phyloP scores from a whole-genome alignment of 2,113 vertebrate genomes.

The Saimiri boliviensis region DNA sequence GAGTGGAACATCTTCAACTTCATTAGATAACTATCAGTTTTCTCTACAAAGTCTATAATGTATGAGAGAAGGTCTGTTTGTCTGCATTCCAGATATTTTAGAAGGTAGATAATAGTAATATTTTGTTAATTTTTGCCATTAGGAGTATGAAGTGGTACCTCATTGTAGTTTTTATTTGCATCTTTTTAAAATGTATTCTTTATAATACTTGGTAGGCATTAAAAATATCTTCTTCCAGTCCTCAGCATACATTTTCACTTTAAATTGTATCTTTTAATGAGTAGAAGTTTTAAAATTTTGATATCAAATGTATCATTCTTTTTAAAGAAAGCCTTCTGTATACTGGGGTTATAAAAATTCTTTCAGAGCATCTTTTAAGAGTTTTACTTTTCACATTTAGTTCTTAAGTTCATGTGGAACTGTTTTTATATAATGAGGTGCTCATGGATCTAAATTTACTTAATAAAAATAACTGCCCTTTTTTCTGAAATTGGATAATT shows the following conservation, averaged over 20 bases:
- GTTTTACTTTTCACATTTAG: slow-evolving; percentile 16
- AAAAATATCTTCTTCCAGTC: slow-evolving; percentile 9
- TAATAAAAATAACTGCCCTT: background rate
- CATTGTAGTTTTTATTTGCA: slow-evolving; percentile 20
- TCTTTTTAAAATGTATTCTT: background rate
- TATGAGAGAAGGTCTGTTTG: background rate
- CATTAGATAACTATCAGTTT: slow-evolving; percentile 4
- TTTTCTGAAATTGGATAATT: background rate
- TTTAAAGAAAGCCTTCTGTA: background rate
- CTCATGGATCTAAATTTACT: slow-evolving; percentile 8
- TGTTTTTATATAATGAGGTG: background rate
- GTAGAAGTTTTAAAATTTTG: slow-evolving; percentile 22
- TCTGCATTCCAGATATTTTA: slow-evolving; percentile 7
- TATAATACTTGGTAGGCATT: background rate
- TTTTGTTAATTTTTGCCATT: background rate
- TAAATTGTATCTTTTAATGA: slow-evolving; percentile 9
- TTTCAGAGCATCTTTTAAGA: background rate
- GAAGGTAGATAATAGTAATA: background rate
- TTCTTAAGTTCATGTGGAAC: background rate
- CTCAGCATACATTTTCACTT: slow-evolving; percentile 21
- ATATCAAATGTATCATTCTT: background rate
- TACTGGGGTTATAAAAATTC: background rate
- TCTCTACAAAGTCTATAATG: slow-evolving; percentile 12
- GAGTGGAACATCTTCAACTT: background rate
- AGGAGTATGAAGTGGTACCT: background rate